Conservation (phyloP, 2,888 invertebrate genomes). For the Barypeithes pellucidus region DNA sequence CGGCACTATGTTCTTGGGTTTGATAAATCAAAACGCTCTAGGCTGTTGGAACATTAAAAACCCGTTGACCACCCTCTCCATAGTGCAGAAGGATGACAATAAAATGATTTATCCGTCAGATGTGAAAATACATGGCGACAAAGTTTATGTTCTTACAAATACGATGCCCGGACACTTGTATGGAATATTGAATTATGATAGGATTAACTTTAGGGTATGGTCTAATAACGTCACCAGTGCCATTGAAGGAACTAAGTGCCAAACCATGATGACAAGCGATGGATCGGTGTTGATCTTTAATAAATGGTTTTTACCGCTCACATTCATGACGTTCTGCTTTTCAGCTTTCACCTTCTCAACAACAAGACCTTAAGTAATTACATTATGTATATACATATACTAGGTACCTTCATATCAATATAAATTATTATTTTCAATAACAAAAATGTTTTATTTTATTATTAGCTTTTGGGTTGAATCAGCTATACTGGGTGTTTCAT, state of each 20-base stretch:
- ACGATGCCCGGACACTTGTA: conserved; percentile 80
- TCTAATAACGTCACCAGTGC: conserved; percentile 69
- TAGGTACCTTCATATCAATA: no score
- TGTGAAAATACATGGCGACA: conserved; percentile 76
- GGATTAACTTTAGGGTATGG: conserved; percentile 79
- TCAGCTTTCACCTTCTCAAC: background rate
- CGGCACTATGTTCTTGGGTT: conserved; percentile 79
- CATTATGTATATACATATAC: no score
- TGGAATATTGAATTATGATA: conserved; percentile 74
- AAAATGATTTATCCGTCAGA: conserved; percentile 84
- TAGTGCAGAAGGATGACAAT: conserved; percentile 75
- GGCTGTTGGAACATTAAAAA: conserved; percentile 82
- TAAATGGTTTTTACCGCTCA: background rate
- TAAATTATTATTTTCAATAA: no score
- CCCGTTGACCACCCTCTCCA: conserved; percentile 69
- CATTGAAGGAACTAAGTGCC: conserved; percentile 70
- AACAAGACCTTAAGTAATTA: no score
- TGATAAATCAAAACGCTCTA: conserved; percentile 81
- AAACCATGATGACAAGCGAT: background rate
- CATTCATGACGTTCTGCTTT: background rate
- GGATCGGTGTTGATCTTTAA: background rate
- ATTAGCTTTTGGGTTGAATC: no score
- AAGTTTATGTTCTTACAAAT: conserved; percentile 81
- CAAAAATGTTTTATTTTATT: no score
- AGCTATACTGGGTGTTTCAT: no score